Conservation (phyloP, 2,797 vertebrate genomes). For the Furcifer pardalis region DNA sequence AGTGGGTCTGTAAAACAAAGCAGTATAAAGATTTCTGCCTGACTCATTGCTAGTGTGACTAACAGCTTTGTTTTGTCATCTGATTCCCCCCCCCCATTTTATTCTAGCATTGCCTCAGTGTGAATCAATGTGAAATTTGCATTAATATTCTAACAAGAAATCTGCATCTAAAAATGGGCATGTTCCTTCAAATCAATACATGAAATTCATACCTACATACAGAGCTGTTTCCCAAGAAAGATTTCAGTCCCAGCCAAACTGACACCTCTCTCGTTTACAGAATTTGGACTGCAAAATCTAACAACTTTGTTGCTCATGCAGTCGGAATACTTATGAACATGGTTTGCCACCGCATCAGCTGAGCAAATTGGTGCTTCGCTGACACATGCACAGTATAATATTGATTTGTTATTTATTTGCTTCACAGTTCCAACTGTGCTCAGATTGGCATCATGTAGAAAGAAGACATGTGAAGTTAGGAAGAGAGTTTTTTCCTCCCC, state of each 20-base stretch:
- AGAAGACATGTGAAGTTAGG: neutral
- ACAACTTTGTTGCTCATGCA: neutral
- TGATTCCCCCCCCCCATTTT: neutral
- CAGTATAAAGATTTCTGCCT: constrained; percentile 5
- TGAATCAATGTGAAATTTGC: constrained; percentile 19
- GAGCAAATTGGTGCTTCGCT: neutral
- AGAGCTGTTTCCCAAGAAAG: neutral
- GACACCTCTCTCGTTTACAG: neutral
- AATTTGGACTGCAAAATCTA: neutral
- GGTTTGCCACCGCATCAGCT: neutral
- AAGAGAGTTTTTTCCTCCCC: neutral
- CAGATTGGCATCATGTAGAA: neutral
- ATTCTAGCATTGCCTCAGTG: neutral
- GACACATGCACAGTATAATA: neutral
- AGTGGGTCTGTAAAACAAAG: constrained; percentile 13
- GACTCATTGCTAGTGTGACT: neutral
- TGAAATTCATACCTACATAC: neutral
- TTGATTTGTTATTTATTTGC: neutral
- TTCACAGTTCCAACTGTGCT: neutral
- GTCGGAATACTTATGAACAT: constrained; percentile 6
- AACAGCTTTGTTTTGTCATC: constrained; percentile 18
- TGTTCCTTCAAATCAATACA: neutral
- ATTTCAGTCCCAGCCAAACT: constrained; percentile 1
- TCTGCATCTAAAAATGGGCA: neutral
- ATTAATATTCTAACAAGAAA: constrained; percentile 4